Evolutionary conservation across 2,113 vertebrate species (phyloP).

Genomic region (Forbesichthys papilliferus): DNA sequence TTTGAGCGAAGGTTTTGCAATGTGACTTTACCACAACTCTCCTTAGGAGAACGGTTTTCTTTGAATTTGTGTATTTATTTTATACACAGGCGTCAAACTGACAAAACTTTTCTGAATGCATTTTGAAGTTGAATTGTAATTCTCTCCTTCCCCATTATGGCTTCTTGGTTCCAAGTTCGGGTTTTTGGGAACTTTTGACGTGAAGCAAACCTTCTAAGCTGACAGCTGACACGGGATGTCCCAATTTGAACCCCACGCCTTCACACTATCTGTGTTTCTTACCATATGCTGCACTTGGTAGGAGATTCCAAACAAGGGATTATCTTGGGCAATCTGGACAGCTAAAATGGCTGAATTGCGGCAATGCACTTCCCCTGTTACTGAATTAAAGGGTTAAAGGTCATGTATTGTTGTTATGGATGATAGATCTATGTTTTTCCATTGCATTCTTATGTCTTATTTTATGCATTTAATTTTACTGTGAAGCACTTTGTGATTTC

Average conservation of each 20-base stretch:
- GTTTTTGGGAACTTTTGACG: slow-evolving; percentile 25
- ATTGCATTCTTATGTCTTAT: too few relatives aligned
- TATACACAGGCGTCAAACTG: not conserved
- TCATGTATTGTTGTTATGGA: not conserved
- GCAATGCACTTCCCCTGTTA: not conserved
- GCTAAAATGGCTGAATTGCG: slow-evolving; percentile 14
- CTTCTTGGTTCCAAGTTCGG: slow-evolving; percentile 23
- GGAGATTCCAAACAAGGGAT: slow-evolving; percentile 56
- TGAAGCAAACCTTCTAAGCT: slow-evolving; percentile 35
- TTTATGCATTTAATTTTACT: too few relatives aligned
- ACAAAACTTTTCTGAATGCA: slow-evolving; percentile 29
- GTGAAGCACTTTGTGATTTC: too few relatives aligned
- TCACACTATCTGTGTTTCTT: slow-evolving; percentile 49
- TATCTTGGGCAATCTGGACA: slow-evolving; percentile 67
- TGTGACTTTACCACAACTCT: slow-evolving; percentile 35
- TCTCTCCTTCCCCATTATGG: slow-evolving; percentile 6
- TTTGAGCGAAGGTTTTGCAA: slow-evolving; percentile 38
- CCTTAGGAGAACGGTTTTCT: not conserved
- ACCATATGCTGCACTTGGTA: slow-evolving; percentile 55
- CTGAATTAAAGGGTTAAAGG: not conserved
- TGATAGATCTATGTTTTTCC: too few relatives aligned
- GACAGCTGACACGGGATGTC: slow-evolving; percentile 46
- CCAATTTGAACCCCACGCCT: slow-evolving; percentile 41
- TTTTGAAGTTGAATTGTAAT: not conserved
- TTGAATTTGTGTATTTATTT: slow-evolving; percentile 24